Evolutionary conservation across 2,113 vertebrate species (phyloP).

Genomic region (Eretmochelys imbricata): DNA sequence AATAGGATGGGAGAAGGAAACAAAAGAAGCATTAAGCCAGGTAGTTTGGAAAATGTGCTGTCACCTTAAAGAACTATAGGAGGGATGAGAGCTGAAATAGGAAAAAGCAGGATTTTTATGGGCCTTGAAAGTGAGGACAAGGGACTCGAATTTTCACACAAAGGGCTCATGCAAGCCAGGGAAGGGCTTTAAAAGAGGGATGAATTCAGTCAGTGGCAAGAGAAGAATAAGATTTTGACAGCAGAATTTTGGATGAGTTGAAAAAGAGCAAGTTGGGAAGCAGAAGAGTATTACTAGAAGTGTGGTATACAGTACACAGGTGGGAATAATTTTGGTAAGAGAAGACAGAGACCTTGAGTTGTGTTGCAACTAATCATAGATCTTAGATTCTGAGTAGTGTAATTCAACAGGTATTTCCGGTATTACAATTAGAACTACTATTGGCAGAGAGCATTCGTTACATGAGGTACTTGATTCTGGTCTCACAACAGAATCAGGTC

Average conservation of each 20-base stretch:
- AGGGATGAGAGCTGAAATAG: background rate
- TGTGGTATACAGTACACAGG: accelerated
- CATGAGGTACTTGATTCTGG: background rate
- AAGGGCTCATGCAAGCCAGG: background rate
- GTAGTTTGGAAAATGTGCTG: background rate
- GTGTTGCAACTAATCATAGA: background rate
- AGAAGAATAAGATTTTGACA: slow-evolving; percentile 20
- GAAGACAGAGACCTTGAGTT: background rate
- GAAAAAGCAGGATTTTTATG: background rate
- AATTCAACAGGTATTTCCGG: background rate
- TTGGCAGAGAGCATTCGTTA: background rate
- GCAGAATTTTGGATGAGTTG: background rate
- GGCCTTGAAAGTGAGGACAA: background rate
- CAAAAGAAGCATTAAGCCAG: background rate
- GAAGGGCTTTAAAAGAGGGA: background rate
- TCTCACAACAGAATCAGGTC: background rate
- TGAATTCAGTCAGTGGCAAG: background rate
- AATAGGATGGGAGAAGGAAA: background rate
- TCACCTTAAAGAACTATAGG: background rate
- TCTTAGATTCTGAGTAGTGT: background rate
- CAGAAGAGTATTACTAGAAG: background rate
- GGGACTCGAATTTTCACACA: background rate
- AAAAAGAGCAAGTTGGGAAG: background rate
- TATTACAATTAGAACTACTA: background rate
- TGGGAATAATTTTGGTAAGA: background rate